These are phyloP conservation scores for Molossus alvarezi DNA, from an alignment of 2,797 vertebrate genomes.

Conservation along the genomic window DNA sequence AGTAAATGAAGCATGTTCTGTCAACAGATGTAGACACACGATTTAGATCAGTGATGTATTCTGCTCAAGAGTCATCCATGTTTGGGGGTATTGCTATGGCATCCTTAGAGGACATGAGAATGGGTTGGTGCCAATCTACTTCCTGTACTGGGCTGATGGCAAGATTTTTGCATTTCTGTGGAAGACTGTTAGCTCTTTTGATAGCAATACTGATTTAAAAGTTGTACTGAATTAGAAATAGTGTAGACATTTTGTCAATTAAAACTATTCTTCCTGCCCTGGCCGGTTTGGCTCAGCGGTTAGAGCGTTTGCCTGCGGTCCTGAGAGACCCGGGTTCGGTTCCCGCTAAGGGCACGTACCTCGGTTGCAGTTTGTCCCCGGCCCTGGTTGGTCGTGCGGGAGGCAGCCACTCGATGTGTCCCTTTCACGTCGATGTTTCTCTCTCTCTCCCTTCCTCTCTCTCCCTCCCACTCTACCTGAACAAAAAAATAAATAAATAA, in stretches of 20 bases:
- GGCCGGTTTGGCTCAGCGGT: no score
- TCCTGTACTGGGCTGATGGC: background rate
- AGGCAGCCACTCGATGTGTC: no score
- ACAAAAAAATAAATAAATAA: no score
- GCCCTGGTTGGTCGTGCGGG: no score
- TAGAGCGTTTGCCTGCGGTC: no score
- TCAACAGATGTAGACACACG: background rate
- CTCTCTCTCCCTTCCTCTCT: no score
- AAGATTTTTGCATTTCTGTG: background rate
- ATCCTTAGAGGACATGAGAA: background rate
- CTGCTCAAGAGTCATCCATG: background rate
- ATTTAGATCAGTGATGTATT: background rate
- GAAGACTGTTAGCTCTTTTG: background rate
- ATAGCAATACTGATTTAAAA: background rate
- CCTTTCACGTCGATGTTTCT: no score
- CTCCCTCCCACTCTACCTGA: no score
- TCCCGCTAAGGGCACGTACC: no score
- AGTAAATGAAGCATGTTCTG: background rate
- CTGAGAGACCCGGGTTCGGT: no score
- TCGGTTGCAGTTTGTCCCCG: no score
- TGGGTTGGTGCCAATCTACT: background rate
- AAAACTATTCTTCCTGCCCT: background rate
- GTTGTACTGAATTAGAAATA: background rate
- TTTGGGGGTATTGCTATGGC: background rate
- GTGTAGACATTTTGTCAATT: conserved; percentile 30